Evolutionary conservation across 2,888 invertebrate genomes (phyloP).

Genomic region (Synergus itoensis): DNA sequence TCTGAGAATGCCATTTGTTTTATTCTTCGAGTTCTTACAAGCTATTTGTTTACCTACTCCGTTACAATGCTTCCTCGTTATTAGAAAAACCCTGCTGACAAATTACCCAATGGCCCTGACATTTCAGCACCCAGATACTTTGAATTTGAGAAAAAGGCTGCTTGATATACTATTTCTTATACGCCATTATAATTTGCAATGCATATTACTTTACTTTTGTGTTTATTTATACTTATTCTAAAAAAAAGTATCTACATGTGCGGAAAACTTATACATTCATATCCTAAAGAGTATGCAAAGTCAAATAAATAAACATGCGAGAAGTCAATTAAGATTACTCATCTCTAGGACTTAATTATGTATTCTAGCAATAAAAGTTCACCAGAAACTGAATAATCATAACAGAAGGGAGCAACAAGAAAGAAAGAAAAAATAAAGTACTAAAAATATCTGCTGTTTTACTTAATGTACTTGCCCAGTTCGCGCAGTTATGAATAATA

Average conservation of each 20-base stretch:
- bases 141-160: not conserved
- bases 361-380: not conserved
- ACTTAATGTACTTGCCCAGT: too few relatives aligned
- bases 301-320: not conserved
- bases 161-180: not conserved
- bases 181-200: not conserved
- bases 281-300: not conserved
- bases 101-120: conserved; percentile 44
- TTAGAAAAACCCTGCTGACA: conserved; percentile 63
- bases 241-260: too few relatives aligned
- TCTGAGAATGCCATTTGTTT: conserved; percentile 71
- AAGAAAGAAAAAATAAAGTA: not conserved
- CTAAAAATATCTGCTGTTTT: too few relatives aligned
- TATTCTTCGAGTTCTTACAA: conserved; percentile 59
- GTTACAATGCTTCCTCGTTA: conserved; percentile 56
- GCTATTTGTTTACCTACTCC: conserved; percentile 63
- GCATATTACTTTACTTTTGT: not conserved
- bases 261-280: not conserved
- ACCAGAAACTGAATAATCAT: not conserved
- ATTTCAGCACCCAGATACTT: not conserved
- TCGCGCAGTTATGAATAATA: too few relatives aligned
- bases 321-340: not conserved
- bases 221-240: too few relatives aligned
- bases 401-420: not conserved
- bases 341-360: not conserved